Percentiles rank a stretch among this genome's conserved stretches.
phyloP scores from a whole-genome alignment of 2,888 invertebrate species.

The Spilarctia lutea region DNA sequence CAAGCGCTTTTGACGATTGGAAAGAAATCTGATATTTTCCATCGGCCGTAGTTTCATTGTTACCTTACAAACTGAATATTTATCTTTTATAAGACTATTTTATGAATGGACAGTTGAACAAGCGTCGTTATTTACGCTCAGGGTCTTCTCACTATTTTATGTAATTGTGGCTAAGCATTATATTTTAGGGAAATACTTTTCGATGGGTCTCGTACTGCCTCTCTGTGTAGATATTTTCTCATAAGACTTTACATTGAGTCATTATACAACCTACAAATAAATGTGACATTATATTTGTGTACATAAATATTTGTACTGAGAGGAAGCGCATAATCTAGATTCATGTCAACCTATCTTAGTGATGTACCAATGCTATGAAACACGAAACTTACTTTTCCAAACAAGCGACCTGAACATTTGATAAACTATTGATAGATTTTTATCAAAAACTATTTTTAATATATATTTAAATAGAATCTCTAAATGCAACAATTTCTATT shows the following conservation, averaged over 20 bases:
- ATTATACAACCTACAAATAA: background rate
- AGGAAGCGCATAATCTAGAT: background rate
- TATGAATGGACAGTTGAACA: constrained; percentile 71
- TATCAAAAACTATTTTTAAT: no score
- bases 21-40: constrained; percentile 82
- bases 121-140: constrained; percentile 50
- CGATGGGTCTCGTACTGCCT: constrained; percentile 12
- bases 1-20: constrained; percentile 72
- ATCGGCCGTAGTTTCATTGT: constrained; percentile 72
- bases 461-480: no score
- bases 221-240: constrained; percentile 6
- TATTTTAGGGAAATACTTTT: constrained; percentile 27
- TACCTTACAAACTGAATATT: constrained; percentile 63
- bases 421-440: no score
- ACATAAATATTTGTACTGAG: background rate
- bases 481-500: no score
- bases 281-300: background rate
- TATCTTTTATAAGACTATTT: constrained; percentile 70
- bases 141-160: constrained; percentile 47
- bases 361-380: no score
- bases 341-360: background rate
- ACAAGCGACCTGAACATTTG: no score
- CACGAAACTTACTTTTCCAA: no score
- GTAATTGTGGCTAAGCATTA: constrained; percentile 38
- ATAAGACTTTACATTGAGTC: constrained; percentile 2